These are phyloP conservation scores for Megalurothrips usitatus DNA, from an alignment of 2,888 invertebrate species.

Conservation along the genomic window DNA sequence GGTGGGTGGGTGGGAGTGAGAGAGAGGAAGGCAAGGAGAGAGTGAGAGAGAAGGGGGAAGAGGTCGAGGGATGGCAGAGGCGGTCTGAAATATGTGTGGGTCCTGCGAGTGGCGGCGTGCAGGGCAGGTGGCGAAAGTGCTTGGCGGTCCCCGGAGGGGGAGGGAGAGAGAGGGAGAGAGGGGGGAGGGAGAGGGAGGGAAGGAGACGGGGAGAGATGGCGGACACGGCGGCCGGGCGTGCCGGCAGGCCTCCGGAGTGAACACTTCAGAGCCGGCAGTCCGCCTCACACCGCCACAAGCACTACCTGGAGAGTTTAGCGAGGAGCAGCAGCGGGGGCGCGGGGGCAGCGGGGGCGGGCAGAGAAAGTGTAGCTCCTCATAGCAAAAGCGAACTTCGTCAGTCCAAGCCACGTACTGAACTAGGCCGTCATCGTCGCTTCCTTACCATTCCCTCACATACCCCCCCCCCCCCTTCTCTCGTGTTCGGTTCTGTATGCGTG, in stretches of 20 bases:
- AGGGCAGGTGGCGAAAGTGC: slow-evolving; percentile 11
- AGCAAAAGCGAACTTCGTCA: too few relatives aligned
- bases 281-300: too few relatives aligned
- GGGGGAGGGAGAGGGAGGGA: neutral
- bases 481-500: too few relatives aligned
- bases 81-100: neutral
- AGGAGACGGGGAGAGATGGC: neutral
- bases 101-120: slow-evolving; percentile 14
- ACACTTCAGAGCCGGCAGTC: too few relatives aligned
- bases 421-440: too few relatives aligned
- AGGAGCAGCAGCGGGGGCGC: too few relatives aligned
- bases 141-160: neutral
- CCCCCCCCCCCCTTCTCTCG: too few relatives aligned
- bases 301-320: too few relatives aligned
- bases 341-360: too few relatives aligned
- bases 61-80: neutral
- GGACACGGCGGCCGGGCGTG: neutral
- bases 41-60: neutral
- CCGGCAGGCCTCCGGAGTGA: neutral
- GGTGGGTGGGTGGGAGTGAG: neutral
- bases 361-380: too few relatives aligned
- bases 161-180: slow-evolving; percentile 1
- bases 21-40: neutral
- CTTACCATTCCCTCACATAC: too few relatives aligned
- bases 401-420: too few relatives aligned